Base-by-base conservation (phyloP, 2,113 vertebrate genomes). In the Larimichthys polyactis region DNA sequence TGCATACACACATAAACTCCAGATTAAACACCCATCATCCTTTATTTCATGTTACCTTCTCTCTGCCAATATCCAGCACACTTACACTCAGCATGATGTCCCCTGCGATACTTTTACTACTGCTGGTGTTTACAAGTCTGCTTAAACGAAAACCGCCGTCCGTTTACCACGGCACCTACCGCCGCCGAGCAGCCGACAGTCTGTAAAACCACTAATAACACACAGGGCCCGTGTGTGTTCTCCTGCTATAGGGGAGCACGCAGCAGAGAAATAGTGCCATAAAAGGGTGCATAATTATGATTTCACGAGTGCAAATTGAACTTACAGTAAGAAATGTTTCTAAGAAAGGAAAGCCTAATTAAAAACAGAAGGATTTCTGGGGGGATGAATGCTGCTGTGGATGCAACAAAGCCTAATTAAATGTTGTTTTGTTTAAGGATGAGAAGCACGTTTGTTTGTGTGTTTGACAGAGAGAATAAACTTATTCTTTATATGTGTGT, bases 91-190 rank as follows among this genome's bases (percentile, higher is more conserved):
- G 87, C 82, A 12, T 84, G 89, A 44, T 43, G 66, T 65, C 60
- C 27, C 1, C 78, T 55, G 66, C 8, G 65, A 62, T 67, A 81
- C 89, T 90, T 65, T 93, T 91, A 90, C 85, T 70, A 76, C 86
- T 70, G 74, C 78, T 88, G 82, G 87, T 91, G 89, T 92, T 92
- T 91, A 91, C 89, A 91, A 90, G 90, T 89, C 90, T 83, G 89
- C 82, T 90, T 90, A 87, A 84, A 84, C 69, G 3, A 80, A 87
- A 87, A 82, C 68, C 78, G 82, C 74, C 68, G 65, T 71, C 51
- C 54, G 16, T 86, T 89, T 70, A 87, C 86, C 72, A 11, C 54
- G 51, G 82, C 85, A 88, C 89, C 88, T 81, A 89, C 89, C 82
- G 66, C 87, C 27, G 68, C 73, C 64, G 36, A 67, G 79, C 76